phyloP scores from a whole-genome alignment of 2,113 vertebrate genomes.

The Phaetusa simplex region DNA sequence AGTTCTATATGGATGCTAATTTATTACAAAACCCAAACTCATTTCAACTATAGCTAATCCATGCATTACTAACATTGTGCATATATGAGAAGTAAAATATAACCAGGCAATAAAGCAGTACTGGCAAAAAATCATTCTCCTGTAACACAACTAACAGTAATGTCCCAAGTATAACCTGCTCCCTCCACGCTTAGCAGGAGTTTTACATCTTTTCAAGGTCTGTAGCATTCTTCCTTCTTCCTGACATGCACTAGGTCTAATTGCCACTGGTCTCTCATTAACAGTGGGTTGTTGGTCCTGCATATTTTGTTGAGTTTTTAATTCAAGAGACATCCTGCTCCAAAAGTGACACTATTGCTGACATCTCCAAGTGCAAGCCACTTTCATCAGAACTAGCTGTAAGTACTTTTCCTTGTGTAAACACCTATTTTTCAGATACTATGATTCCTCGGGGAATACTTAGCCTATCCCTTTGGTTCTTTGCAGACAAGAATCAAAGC shows the following conservation, averaged over 20 bases:
- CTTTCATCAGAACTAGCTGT: conserved; percentile 8
- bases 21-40: neutral
- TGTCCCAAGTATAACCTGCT: neutral
- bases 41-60: neutral
- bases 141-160: neutral
- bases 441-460: neutral
- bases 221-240: neutral
- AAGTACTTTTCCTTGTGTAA: neutral
- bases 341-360: neutral
- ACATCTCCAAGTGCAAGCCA: conserved; percentile 18
- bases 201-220: neutral
- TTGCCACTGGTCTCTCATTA: neutral
- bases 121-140: neutral
- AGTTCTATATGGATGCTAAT: neutral
- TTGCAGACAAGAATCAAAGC: neutral
- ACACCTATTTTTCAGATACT: neutral
- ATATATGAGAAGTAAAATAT: neutral
- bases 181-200: neutral
- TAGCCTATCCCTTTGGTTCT: neutral
- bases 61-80: neutral
- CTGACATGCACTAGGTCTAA: neutral
- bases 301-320: conserved; percentile 65
- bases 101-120: neutral
- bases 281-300: conserved; percentile 52
- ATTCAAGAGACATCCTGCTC: conserved; percentile 66